Evolutionary conservation across 2,113 vertebrate genomes (phyloP).

Genomic region (Anser cygnoides): DNA sequence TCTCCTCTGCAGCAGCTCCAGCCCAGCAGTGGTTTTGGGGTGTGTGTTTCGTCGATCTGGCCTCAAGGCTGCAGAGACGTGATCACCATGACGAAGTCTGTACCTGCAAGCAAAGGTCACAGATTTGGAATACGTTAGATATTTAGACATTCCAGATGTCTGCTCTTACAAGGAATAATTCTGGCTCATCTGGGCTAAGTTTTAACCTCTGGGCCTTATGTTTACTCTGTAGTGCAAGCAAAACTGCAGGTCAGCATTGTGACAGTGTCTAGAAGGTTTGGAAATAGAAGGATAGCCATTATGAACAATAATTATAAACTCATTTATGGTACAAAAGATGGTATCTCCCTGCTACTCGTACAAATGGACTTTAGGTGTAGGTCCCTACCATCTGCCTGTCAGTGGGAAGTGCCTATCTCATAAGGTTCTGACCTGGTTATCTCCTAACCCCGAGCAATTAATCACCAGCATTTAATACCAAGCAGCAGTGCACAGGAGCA

Average conservation of each 20-base stretch:
- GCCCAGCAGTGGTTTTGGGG: background rate
- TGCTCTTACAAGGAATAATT: background rate
- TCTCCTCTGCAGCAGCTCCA: background rate
- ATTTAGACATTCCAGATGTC: constrained; percentile 32
- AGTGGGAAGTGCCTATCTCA: background rate
- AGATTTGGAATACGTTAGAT: constrained; percentile 51
- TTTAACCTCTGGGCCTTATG: background rate
- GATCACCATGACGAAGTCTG: background rate
- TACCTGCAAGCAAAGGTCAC: constrained; percentile 54
- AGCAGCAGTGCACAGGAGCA: background rate
- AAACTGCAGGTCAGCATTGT: background rate
- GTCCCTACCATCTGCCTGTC: background rate
- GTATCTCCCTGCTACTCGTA: background rate
- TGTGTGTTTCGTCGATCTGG: background rate
- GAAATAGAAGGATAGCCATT: background rate
- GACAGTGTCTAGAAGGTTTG: background rate
- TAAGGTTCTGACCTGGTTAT: constrained; percentile 43
- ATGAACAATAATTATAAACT: background rate
- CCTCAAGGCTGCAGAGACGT: background rate
- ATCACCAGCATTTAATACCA: constrained; percentile 9
- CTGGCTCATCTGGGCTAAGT: background rate
- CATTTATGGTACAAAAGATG: background rate
- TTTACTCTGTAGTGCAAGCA: background rate
- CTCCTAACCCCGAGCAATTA: constrained; percentile 27
- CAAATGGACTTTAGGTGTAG: background rate